Conservation (phyloP, 1,140 invertebrate species). For the Meloidogyne exigua region DNA sequence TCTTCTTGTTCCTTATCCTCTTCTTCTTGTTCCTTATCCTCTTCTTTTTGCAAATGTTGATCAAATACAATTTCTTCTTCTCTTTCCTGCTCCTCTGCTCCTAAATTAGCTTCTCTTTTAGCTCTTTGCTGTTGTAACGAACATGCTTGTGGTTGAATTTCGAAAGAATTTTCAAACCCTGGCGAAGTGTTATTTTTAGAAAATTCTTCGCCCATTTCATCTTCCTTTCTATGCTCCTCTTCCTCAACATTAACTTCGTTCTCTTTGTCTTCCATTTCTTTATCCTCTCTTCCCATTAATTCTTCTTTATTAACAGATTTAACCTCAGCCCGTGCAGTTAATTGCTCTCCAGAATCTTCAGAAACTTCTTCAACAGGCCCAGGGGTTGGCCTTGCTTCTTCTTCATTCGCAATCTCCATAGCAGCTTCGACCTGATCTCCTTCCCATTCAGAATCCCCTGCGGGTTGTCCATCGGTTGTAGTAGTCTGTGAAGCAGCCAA, state of each 20-base stretch:
- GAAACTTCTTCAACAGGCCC: constrained; percentile 10
- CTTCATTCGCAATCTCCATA: not conserved
- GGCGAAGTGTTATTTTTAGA: not conserved
- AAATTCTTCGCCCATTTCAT: not conserved
- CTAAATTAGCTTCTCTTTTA: not conserved
- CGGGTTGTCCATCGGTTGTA: constrained; percentile 23
- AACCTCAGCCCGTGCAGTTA: not conserved
- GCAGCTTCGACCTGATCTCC: not conserved
- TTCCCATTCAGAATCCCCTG: constrained; percentile 24
- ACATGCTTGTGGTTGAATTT: not conserved
- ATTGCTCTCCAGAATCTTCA: not conserved
- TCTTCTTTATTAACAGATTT: not conserved
- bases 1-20: not conserved
- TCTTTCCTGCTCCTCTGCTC: not conserved
- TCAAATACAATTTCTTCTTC: not conserved
- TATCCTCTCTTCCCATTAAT: not conserved
- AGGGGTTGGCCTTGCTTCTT: constrained; percentile 25
- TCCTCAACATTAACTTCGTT: not conserved
- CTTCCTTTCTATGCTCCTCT: not conserved
- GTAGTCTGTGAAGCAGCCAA: constrained; percentile 27
- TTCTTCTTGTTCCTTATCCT: constrained; percentile 1
- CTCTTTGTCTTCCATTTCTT: not conserved
- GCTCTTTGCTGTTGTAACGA: not conserved
- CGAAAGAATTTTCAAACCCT: not conserved
- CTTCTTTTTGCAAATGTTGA: not conserved